phyloP scores from a whole-genome alignment of 2,888 invertebrate genomes.

The Tipula helvola region DNA sequence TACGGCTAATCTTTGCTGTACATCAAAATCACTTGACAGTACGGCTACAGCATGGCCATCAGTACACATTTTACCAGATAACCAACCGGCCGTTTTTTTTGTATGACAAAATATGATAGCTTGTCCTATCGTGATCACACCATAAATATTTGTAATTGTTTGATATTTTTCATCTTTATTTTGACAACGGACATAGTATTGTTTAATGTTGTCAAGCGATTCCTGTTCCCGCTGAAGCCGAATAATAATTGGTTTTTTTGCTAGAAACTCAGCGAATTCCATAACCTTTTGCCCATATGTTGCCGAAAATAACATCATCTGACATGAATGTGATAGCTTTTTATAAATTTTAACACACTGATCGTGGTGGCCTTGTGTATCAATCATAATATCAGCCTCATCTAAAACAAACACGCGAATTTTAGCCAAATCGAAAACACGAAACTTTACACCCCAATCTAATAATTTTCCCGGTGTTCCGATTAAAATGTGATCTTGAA shows the following conservation, averaged over 20 bases:
- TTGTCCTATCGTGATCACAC: constrained; percentile 91
- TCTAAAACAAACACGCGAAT: no score
- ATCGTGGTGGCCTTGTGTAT: no score
- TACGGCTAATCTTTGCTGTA: no score
- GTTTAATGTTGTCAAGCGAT: constrained; percentile 94
- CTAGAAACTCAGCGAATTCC: constrained; percentile 91
- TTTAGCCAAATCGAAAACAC: no score
- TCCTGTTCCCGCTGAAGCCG: constrained; percentile 70
- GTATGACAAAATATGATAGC: constrained; percentile 98
- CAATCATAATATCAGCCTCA: no score
- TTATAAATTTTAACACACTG: no score
- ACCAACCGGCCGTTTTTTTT: no score
- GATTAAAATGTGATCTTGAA: constrained; percentile 83
- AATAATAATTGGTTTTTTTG: constrained; percentile 81
- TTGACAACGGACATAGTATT: constrained; percentile 86
- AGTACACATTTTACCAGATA: no score
- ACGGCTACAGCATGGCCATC: no score
- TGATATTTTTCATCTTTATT: constrained; percentile 79
- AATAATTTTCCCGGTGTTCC: no score
- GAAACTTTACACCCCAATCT: no score
- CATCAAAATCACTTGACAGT: no score
- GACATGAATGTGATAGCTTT: constrained; percentile 62
- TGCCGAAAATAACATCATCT: constrained; percentile 98
- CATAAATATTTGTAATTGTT: constrained; percentile 93
- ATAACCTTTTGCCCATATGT: constrained; percentile 91